Conservation (phyloP, 2,888 invertebrate species). For the Leucania comma region DNA sequence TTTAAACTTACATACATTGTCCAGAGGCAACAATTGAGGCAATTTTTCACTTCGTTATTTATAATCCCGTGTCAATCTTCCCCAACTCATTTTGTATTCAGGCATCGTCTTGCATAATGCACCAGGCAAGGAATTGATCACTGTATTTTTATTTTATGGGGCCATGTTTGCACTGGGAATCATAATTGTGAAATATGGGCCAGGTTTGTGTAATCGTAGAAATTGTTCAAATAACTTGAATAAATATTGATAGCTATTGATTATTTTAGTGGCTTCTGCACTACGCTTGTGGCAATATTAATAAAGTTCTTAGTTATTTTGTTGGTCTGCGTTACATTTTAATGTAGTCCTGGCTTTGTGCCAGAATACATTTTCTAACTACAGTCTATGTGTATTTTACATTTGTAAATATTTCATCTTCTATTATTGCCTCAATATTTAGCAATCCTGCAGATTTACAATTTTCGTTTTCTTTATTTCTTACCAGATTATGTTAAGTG, state of each 20-base stretch:
- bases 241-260: constrained; percentile 54
- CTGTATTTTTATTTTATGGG: constrained; percentile 63
- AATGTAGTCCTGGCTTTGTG: constrained; percentile 53
- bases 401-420: constrained; percentile 26
- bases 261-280: constrained; percentile 58
- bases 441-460: background rate
- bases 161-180: constrained; percentile 54
- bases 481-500: constrained; percentile 10
- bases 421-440: constrained; percentile 11
- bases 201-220: constrained; percentile 49
- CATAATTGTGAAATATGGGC: constrained; percentile 64
- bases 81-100: constrained; percentile 68
- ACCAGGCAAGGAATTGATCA: constrained; percentile 61
- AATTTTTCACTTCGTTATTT: constrained; percentile 61
- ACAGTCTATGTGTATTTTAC: constrained; percentile 42
- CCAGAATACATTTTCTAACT: constrained; percentile 48
- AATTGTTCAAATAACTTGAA: constrained; percentile 49
- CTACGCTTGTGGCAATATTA: constrained; percentile 50
- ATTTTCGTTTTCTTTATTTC: constrained; percentile 2
- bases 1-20: constrained; percentile 32
- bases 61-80: constrained; percentile 57
- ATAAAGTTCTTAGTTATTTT: constrained; percentile 46
- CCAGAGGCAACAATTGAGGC: constrained; percentile 39
- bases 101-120: constrained; percentile 68
- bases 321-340: constrained; percentile 44